Evolutionary conservation across 2,888 invertebrate genomes (phyloP).

Genomic region (Lymantria dispar): DNA sequence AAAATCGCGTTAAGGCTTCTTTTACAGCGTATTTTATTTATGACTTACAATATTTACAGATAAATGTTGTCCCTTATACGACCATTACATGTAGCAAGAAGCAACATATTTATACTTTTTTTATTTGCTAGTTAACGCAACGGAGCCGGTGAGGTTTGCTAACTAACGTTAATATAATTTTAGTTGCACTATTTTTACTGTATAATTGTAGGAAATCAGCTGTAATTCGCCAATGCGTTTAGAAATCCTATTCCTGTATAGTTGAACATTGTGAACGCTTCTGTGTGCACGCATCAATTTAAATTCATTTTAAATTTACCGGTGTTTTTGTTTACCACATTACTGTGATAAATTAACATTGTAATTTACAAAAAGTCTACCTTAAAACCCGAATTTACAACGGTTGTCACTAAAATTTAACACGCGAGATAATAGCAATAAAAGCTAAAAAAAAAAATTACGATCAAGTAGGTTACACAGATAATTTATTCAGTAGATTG

Average conservation of each 20-base stretch:
- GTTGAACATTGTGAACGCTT: slow-evolving; percentile 28
- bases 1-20: no score
- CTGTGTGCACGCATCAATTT: slow-evolving; percentile 24
- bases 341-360: neutral
- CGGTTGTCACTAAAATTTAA: slow-evolving; percentile 39
- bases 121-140: neutral
- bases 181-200: slow-evolving; percentile 34
- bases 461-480: slow-evolving; percentile 25
- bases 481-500: slow-evolving; percentile 37
- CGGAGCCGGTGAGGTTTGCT: slow-evolving; percentile 32
- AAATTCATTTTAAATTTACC: neutral
- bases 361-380: neutral
- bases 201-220: slow-evolving; percentile 43
- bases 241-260: slow-evolving; percentile 41
- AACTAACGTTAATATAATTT: slow-evolving; percentile 34
- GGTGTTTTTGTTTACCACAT: neutral
- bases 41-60: no score
- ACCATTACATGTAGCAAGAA: no score
- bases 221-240: slow-evolving; percentile 42
- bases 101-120: no score
- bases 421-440: slow-evolving; percentile 14
- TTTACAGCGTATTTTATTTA: no score
- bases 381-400: slow-evolving; percentile 38
- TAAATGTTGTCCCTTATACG: no score
- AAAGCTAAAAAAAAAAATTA: slow-evolving; percentile 6